Base-by-base conservation (phyloP, 2,113 vertebrate species). In the Cnemophilus loriae region DNA sequence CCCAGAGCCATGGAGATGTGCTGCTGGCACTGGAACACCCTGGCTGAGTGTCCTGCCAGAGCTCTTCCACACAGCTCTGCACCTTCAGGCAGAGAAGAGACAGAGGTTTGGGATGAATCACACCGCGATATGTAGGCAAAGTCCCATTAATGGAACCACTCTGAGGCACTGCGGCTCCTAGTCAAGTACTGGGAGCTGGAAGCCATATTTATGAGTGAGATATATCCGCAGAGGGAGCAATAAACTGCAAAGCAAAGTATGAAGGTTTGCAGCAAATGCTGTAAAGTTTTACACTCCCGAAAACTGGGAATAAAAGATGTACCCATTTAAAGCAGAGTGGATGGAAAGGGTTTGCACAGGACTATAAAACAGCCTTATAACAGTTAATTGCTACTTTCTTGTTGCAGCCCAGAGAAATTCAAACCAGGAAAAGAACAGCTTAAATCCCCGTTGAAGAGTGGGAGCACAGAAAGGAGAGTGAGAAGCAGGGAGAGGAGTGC, bases 241-340 rank as follows among this genome's bases (percentile, higher is more conserved):
- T 98, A 97, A 98, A 98, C 90, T 0, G n/a, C 85, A 57, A 55
- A 91, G 96, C 91, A 69, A 96, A 97, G 97, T 96, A 97, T 91
- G 97, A 96, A 96, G 97, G 97, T 96, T 97, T 95, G 97, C 96
- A 86, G 97, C 79, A 94, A 97, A 90, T 0, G 84, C 88, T 88
- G 90, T 98, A 96, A 98, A 98, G 96, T 98, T 98, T 98, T 98
- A 98, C 96, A 57, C 96, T 97, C 94, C 97, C 61, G 90, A 97
- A 98, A 98, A 97, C 96, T 83, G 91, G 94, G 96, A 96, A 97
- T 97, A 97, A 98, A 98, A 97, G 95, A 97, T 92, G 78, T 5
- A 87, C 90, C 92, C 95, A 57, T 95, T 98, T 93, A 96, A 96
- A 97, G 57, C 94, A 81, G 90, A 97, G 97, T 64, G 96, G 96